Base-by-base conservation (phyloP, 2,888 invertebrate species). In the Sicus ferrugineus region DNA sequence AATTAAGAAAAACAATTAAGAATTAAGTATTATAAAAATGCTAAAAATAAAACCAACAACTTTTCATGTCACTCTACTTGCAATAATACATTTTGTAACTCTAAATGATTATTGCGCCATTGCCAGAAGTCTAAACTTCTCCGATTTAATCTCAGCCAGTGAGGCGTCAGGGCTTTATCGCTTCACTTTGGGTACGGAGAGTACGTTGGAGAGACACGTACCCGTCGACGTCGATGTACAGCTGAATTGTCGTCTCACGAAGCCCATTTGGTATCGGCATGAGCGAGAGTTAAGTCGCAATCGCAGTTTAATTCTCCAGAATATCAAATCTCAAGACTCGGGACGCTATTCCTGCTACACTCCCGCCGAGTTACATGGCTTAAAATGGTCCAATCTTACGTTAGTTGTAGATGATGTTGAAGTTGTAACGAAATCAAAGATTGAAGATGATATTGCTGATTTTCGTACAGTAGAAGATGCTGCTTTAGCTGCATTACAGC, bases 371-470 rank as follows among this genome's bases (percentile, higher is more conserved):
- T 21, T 63, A 31, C 46, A 74, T n/a, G 72, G 69, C 28, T 5
- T 69, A 2, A 75, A 73, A 28, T 83, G 82, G 82, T 78, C 80
- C 9, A 84, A 84, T 77, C 56, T 83, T 3, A 80, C 81, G 1
- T 71, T 84, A 21, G 73, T 72, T 14, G 75, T 84, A 50, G 79
- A 70, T 52, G 34, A 34, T 16, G 66, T 84, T 54, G 79, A 67
- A 42, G 34, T 23, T 9, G 66, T 26, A 31, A 28, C 31, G 21
- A 7, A 30, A n/a, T 21, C 6, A 6, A 61, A 38, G 11, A 14
- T 50, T 4, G 67, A 68, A 21, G 67, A 71, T 56, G 80, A 80
- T 50, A 71, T 79, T 65, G 80, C 75, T 30, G 73, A 67, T 58
- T 76, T 80, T 9, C 61, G 69, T 21, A 73, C 71, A 11, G 56